A percentile compares a stretch with the other conserved stretches of the same genome.
These are phyloP conservation scores for Drosophila setifemur DNA, from an alignment of 1,140 invertebrate genomes.

Conservation along the genomic window DNA sequence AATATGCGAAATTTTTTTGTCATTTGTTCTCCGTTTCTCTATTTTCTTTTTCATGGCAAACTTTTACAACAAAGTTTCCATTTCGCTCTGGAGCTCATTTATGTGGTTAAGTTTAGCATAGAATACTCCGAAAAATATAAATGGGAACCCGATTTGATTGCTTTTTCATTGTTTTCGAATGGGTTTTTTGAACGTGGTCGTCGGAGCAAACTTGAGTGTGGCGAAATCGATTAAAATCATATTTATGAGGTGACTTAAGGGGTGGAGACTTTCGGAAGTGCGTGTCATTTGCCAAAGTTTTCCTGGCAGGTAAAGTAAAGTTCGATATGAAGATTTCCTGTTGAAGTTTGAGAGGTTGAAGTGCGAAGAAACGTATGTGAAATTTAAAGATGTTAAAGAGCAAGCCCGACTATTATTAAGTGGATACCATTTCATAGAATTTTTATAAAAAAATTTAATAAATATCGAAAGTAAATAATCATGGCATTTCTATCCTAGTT, in stretches of 20 bases:
- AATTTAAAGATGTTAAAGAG: too few relatives aligned
- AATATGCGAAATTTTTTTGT: conserved; percentile 62
- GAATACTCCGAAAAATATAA: conserved; percentile 11
- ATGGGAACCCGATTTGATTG: conserved; percentile 56
- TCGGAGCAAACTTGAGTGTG: conserved; percentile 38
- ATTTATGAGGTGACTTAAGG: conserved; percentile 60
- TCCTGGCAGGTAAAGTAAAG: conserved; percentile 12
- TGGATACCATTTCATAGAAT: too few relatives aligned
- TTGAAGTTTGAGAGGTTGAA: background rate
- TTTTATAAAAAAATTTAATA: too few relatives aligned
- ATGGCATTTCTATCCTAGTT: too few relatives aligned
- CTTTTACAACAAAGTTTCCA: conserved; percentile 56
- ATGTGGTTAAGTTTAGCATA: conserved; percentile 36
- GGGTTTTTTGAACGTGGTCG: conserved; percentile 43
- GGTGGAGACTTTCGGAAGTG: conserved; percentile 22
- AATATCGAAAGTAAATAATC: too few relatives aligned
- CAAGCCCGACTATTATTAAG: too few relatives aligned
- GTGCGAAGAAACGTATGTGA: background rate
- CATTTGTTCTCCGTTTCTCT: conserved; percentile 24
- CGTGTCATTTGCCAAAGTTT: conserved; percentile 23
- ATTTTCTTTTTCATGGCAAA: conserved; percentile 31
- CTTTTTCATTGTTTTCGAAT: conserved; percentile 80
- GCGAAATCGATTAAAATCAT: conserved; percentile 75
- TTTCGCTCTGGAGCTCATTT: conserved; percentile 27
- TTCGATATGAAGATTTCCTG: conserved; percentile 4